Percentiles rank a stretch among this genome's conserved stretches.
phyloP scores from a whole-genome alignment of 2,888 invertebrate species.

The Amphimallon solstitiale region DNA sequence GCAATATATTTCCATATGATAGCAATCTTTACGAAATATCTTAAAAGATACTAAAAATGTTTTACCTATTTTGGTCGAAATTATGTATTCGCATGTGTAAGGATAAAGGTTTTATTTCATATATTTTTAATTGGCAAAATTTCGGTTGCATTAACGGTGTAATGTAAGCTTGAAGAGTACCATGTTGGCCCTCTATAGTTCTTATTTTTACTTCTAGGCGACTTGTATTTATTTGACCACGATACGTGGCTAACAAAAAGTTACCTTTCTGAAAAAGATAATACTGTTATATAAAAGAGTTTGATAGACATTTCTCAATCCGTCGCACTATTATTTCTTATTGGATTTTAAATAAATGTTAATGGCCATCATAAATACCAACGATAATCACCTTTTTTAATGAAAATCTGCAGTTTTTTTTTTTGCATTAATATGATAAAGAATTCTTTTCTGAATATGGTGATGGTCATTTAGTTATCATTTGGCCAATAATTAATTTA shows the following conservation, averaged over 20 bases:
- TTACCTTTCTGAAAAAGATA: constrained; percentile 70
- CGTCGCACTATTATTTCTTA: no score
- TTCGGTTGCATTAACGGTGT: constrained; percentile 84
- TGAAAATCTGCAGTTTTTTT: no score
- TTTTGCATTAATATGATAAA: no score
- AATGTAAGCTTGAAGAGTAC: constrained; percentile 78
- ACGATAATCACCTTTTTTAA: no score
- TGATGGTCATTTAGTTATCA: no score
- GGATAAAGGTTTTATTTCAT: constrained; percentile 80
- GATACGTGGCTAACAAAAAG: constrained; percentile 83
- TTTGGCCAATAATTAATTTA: no score
- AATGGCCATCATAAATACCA: no score
- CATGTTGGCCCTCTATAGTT: constrained; percentile 82
- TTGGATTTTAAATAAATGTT: no score
- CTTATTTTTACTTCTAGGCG: constrained; percentile 87
- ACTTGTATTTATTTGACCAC: constrained; percentile 93
- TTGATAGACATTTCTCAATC: no score
- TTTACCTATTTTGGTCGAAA: constrained; percentile 69
- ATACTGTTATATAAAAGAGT: no score
- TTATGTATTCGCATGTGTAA: constrained; percentile 78
- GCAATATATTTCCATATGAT: no score
- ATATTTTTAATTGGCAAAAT: constrained; percentile 76
- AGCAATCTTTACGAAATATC: background rate
- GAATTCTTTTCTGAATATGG: no score
- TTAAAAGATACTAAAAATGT: background rate